Percentiles rank a stretch among this genome's conserved stretches.
Evolutionary conservation across 2,797 vertebrate species (phyloP).

Genomic region (Pelochelys cantorii): DNA sequence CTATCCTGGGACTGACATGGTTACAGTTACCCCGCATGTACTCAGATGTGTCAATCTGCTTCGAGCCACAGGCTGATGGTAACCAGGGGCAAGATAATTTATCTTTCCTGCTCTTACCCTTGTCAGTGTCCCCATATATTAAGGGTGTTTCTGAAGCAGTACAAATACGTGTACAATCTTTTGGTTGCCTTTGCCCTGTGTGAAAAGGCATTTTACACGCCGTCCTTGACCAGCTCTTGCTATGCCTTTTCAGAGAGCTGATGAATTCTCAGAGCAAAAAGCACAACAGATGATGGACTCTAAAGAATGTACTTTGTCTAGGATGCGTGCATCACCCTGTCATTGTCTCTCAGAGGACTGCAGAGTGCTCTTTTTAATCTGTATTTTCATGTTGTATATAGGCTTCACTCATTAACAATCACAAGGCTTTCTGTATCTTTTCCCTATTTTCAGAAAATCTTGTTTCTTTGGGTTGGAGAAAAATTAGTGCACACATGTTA

Average conservation of each 20-base stretch:
- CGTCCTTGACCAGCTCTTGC: constrained; percentile 75
- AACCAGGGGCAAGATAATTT: constrained; percentile 77
- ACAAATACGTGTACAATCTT: constrained; percentile 79
- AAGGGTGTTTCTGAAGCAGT: constrained; percentile 77
- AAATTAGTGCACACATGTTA: background rate
- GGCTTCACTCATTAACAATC: background rate
- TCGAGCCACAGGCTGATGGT: constrained; percentile 74
- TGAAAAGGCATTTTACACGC: constrained; percentile 64
- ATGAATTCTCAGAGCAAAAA: constrained; percentile 50
- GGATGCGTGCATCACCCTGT: constrained; percentile 42
- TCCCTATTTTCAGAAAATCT: background rate
- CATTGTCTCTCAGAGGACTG: constrained; percentile 32
- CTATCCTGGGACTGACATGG: background rate
- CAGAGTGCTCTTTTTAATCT: accelerated
- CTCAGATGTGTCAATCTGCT: constrained; percentile 78
- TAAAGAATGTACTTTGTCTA: background rate
- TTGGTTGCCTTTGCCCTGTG: constrained; percentile 74
- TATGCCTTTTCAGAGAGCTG: constrained; percentile 61
- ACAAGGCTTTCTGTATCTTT: background rate
- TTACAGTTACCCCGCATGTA: constrained; percentile 9
- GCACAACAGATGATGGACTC: constrained; percentile 41
- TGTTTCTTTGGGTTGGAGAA: background rate
- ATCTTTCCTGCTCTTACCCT: constrained; percentile 77
- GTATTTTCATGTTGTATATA: constrained; percentile 38
- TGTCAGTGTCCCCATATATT: constrained; percentile 73